Evolutionary conservation across 2,888 invertebrate genomes (phyloP), one percentile per base, ranked within the genome.

Genomic region (Pseudococcus jackbeardsleyi): DNA sequence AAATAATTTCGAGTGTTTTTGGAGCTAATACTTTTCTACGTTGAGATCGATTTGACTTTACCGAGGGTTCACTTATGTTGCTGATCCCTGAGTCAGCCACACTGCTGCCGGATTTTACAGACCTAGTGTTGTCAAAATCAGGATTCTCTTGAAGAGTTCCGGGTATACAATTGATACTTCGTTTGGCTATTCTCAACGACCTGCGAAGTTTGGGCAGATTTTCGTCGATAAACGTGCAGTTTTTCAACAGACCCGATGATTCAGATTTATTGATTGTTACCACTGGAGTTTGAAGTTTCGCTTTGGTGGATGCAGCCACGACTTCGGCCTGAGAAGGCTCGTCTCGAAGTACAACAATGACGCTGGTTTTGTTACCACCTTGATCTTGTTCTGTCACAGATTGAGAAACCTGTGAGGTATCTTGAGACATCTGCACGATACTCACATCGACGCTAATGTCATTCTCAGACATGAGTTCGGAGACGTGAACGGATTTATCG

Each of bases 21-120:
- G 33, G 33, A 12, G 72, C 17, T 33, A 7, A 7, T 8, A 64
- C 64, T 39, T 59, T 88, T 5, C 26, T 77, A 48, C 26, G 46
- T n/a, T 26, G 54, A 22, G 88, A 88, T 33, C 22, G 11, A 39
- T 42, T 86, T 6, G 86, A 86, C 9, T 12, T 9, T 12, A n/a
- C 15, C 12, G 88, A 88, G 0, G 88, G 26, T 17, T 39, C 79
- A 22, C 88, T 88, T 1, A 42, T 82, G 9, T 77, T 77, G 33
- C 88, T 88, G 42, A 48, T 33, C 0, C 59, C 59, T 17, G 88
- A 88, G 6, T 88, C 88, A 19, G 82, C 79, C 9, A n/a, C 54
- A 54, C 88, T 88, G 15, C 12, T n/a, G 12, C 11, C 88, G 7
- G 88, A 88, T 77, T 88, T 88, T 9, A 88, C 26, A 8, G 88